Evolutionary conservation across 2,888 invertebrate genomes (phyloP).

Genomic region (Orthosia gracilis): DNA sequence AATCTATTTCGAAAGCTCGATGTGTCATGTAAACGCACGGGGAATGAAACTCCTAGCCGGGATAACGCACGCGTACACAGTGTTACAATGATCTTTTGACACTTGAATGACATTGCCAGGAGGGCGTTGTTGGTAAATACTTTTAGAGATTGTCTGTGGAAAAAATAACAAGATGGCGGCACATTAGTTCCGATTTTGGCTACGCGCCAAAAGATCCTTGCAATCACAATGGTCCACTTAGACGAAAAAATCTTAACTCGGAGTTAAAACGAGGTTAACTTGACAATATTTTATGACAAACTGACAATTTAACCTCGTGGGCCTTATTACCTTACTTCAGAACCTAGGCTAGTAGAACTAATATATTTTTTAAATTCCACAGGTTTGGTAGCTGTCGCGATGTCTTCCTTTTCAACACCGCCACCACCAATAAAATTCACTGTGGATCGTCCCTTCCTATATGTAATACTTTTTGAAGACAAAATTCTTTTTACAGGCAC

Average conservation of each 20-base stretch:
- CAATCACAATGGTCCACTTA: too few species aligned
- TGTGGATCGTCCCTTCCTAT: constrained; percentile 65
- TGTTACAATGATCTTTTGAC: not conserved
- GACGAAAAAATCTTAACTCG: too few species aligned
- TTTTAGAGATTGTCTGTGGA: not conserved
- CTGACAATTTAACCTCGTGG: too few species aligned
- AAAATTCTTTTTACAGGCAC: constrained; percentile 65
- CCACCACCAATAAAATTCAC: constrained; percentile 56
- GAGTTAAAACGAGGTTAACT: too few species aligned
- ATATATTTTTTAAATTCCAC: constrained; percentile 35
- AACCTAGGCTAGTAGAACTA: not conserved
- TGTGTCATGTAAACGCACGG: not conserved
- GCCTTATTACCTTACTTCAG: not conserved
- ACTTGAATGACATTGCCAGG: not conserved
- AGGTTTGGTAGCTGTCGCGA: constrained; percentile 16
- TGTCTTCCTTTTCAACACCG: constrained; percentile 39
- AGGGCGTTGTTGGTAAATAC: not conserved
- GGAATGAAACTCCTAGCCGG: constrained; percentile 7
- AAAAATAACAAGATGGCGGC: not conserved
- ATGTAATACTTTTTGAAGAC: constrained; percentile 61
- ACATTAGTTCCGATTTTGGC: not conserved
- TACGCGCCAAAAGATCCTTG: not conserved
- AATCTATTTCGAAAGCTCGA: not conserved
- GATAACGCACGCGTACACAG: not conserved
- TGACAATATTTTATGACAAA: too few species aligned